These are phyloP conservation scores for Periophthalmus magnuspinnatus DNA, from an alignment of 2,797 vertebrate species.

Conservation along the genomic window DNA sequence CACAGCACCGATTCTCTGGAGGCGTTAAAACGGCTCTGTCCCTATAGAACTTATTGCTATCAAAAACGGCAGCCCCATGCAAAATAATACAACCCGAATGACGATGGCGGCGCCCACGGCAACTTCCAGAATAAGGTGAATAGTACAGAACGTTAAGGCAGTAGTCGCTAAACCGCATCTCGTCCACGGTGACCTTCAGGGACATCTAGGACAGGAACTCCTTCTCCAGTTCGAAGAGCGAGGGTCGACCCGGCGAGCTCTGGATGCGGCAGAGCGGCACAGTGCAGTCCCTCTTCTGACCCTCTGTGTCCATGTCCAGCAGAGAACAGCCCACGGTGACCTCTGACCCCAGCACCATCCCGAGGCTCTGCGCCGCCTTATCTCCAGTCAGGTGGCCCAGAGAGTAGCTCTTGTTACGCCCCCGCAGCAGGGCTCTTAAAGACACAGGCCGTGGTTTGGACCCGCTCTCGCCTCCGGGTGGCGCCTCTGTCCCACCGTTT, in stretches of 20 bases:
- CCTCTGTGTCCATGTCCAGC: conserved; percentile 86
- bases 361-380: conserved; percentile 60
- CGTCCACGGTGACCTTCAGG: conserved; percentile 17
- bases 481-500: conserved; percentile 36
- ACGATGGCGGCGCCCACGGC: no score
- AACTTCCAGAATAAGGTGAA: no score
- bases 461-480: conserved; percentile 32
- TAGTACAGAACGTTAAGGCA: conserved; percentile 29
- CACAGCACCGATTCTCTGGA: no score
- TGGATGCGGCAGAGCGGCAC: conserved; percentile 88
- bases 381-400: conserved; percentile 75
- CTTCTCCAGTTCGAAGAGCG: conserved; percentile 87
- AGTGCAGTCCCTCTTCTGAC: conserved; percentile 87
- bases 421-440: conserved; percentile 76
- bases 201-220: conserved; percentile 83
- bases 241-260: conserved; percentile 75
- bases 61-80: no score
- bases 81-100: no score
- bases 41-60: no score
- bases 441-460: conserved; percentile 80
- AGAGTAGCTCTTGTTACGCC: conserved; percentile 80
- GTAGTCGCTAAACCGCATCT: conserved; percentile 36
- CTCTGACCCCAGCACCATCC: conserved; percentile 66
- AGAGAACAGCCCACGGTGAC: conserved; percentile 80
- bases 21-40: no score